These are phyloP conservation scores for Crenichthys baileyi DNA, from an alignment of 2,797 vertebrate genomes.

Conservation along the genomic window DNA sequence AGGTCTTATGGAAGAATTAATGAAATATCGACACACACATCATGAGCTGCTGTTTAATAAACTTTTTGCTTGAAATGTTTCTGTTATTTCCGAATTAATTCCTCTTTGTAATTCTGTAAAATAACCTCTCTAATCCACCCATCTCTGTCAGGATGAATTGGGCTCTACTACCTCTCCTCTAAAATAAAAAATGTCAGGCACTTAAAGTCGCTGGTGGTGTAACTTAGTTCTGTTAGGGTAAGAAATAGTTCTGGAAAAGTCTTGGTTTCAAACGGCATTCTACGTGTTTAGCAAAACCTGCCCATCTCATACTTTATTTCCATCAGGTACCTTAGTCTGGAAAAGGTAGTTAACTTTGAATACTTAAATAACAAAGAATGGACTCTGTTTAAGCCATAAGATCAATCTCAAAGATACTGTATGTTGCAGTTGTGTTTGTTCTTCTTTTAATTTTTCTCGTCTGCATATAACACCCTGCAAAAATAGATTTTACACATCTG, in stretches of 20 bases:
- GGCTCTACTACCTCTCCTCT: not conserved
- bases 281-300: not conserved
- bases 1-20: not conserved
- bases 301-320: conserved; percentile 3
- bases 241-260: conserved; percentile 20
- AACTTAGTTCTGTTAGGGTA: not conserved
- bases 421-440: not conserved
- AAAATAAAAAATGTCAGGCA: not conserved
- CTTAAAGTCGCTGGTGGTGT: conserved; percentile 6
- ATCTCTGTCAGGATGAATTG: not conserved
- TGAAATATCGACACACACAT: not conserved
- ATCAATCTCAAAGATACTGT: not conserved
- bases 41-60: conserved; percentile 6
- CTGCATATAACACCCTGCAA: not conserved
- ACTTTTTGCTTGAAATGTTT: conserved; percentile 41
- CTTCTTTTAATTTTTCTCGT: not conserved
- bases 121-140: conserved; percentile 27
- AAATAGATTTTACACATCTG: no score
- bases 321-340: conserved; percentile 19
- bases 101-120: conserved; percentile 33
- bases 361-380: conserved; percentile 8
- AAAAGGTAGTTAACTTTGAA: conserved; percentile 7
- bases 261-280: conserved; percentile 41
- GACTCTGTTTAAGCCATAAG: conserved; percentile 8
- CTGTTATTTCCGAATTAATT: conserved; percentile 50